Base-by-base conservation (phyloP, 2,888 invertebrate species). In the Antitype chi region DNA sequence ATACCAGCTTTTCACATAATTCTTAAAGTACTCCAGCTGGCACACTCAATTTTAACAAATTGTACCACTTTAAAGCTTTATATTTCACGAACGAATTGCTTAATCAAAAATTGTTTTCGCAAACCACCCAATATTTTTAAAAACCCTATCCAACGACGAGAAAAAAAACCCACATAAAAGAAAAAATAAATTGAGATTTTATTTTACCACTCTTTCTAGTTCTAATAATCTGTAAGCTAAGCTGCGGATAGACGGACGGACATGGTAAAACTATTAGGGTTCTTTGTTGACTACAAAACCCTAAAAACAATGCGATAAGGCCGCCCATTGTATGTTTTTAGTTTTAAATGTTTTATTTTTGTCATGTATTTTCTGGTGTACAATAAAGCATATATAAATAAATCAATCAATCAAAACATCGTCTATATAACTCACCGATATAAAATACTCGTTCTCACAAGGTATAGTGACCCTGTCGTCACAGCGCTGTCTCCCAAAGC, bases 361-460 rank as follows among this genome's bases (percentile, higher is more conserved):
- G n/a, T n/a, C n/a, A n/a, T n/a, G n/a, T n/a, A n/a, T n/a, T n/a
- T n/a, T n/a, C n/a, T n/a, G n/a, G n/a, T n/a, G n/a, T n/a, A n/a
- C n/a, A n/a, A n/a, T n/a, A n/a, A n/a, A n/a, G n/a, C n/a, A n/a
- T n/a, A n/a, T n/a, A n/a, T n/a, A n/a, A n/a, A n/a, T n/a, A n/a
- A n/a, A n/a, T n/a, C n/a, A 17, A 64, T 17, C 13, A 53, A 15
- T 6, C 0, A 43, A 0, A 25, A 28, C 0, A 17, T 74, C 47
- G 15, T 43, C 28, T 62, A 70, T 17, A 47, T 23, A 78, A 93
- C 95, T 95, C 85, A 97, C 98, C 96, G 98, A 97, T 78, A 98
- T 97, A 90, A 98, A 98, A 91, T 98, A 98, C 90, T 98, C 98
- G 74, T 98, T 98, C 90, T 98, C 98, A 88, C 98, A 98, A 0